These are phyloP conservation scores for Lepidocyrtinus sp. DNA, from an alignment of 2,888 invertebrate genomes.

Conservation along the genomic window DNA sequence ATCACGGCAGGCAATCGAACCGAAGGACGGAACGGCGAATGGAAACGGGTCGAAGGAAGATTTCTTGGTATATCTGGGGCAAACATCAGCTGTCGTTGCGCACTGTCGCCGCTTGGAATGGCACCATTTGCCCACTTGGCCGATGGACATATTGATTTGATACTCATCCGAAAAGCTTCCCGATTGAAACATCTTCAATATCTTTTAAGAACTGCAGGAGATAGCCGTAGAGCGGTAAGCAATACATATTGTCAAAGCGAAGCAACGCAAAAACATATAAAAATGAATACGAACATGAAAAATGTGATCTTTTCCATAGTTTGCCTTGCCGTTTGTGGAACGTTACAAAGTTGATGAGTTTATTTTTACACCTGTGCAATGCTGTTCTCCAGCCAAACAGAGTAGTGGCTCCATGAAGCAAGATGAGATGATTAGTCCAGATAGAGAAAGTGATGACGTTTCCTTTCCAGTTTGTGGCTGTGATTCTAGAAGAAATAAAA, in stretches of 20 bases:
- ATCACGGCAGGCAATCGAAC: slow-evolving; percentile 44
- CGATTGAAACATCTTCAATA: slow-evolving; percentile 81
- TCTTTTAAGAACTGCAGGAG: slow-evolving; percentile 78
- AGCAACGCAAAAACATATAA: background rate
- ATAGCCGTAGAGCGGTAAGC: slow-evolving; percentile 79
- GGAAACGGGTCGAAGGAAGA: slow-evolving; percentile 79
- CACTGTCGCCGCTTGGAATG: slow-evolving; percentile 82
- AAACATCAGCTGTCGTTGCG: slow-evolving; percentile 84
- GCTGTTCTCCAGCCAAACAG: slow-evolving; percentile 47
- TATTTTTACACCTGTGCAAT: slow-evolving; percentile 77
- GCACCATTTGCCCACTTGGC: slow-evolving; percentile 85
- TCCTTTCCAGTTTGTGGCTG: slow-evolving; percentile 65
- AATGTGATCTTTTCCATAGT: slow-evolving; percentile 72
- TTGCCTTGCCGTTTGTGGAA: slow-evolving; percentile 83
- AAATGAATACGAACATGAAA: background rate
- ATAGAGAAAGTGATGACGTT: slow-evolving; percentile 55
- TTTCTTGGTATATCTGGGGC: slow-evolving; percentile 85
- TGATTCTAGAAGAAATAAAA: slow-evolving; percentile 64
- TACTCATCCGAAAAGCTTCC: slow-evolving; percentile 82
- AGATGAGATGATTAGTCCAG: slow-evolving; percentile 64
- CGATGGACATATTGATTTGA: slow-evolving; percentile 84
- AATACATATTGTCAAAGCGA: background rate
- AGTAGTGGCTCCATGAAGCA: slow-evolving; percentile 65
- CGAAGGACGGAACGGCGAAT: slow-evolving; percentile 67
- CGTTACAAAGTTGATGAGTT: slow-evolving; percentile 82